These are phyloP conservation scores for Brachionus angularis DNA, from an alignment of 1,140 invertebrate genomes.

Conservation along the genomic window DNA sequence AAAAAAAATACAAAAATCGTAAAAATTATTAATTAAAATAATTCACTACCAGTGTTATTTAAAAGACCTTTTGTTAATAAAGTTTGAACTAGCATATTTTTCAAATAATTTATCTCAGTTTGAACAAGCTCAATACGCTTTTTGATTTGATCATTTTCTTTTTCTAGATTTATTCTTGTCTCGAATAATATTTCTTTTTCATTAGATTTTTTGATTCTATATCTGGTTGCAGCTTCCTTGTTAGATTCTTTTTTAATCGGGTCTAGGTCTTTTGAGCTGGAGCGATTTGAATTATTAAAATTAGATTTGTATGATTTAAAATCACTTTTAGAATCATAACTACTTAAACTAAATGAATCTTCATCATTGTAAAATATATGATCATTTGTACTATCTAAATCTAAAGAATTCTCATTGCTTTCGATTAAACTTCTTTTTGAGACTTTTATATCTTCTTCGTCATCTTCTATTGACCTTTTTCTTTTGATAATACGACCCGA, in stretches of 20 bases:
- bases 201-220: constrained; percentile 31
- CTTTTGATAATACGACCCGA: background rate
- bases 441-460: too few species aligned
- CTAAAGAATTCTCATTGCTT: background rate
- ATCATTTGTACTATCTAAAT: background rate
- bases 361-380: background rate
- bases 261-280: constrained; percentile 8
- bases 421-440: too few species aligned
- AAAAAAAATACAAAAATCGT: too few species aligned
- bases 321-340: background rate
- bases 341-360: constrained; percentile 2
- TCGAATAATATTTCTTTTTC: constrained; percentile 27
- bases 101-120: constrained; percentile 41
- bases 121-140: constrained; percentile 18
- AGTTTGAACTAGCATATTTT: constrained; percentile 40
- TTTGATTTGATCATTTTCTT: constrained; percentile 21
- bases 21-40: too few species aligned
- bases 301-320: background rate
- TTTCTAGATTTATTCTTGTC: constrained; percentile 29
- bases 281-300: background rate
- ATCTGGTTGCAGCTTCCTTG: constrained; percentile 36
- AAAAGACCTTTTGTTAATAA: constrained; percentile 22
- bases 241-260: constrained; percentile 34
- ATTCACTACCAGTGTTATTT: too few species aligned
- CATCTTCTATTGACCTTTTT: background rate